Evolutionary conservation across 2,113 vertebrate genomes (phyloP).

Genomic region (Thalassarche chlororhynchos): DNA sequence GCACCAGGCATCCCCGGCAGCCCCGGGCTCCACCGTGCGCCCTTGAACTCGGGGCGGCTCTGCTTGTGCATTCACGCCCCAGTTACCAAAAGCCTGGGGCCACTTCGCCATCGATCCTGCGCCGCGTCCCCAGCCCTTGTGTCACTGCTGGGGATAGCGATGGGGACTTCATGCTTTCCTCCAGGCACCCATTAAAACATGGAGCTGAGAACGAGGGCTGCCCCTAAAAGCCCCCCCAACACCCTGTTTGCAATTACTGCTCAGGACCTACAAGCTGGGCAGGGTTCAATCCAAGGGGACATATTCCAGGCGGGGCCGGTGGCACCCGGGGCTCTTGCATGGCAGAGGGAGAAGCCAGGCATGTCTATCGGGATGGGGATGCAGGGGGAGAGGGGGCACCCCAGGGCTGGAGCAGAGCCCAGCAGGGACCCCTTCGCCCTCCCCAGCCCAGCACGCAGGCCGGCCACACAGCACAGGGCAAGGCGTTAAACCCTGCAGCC

Average conservation of each 20-base stretch:
- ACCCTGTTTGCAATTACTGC: not conserved
- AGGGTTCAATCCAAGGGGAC: not conserved
- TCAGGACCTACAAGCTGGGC: not conserved
- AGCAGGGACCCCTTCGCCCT: not conserved
- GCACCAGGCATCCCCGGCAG: not conserved
- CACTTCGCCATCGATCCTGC: not conserved
- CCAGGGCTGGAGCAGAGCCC: not conserved
- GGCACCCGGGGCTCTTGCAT: accelerated
- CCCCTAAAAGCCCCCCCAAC: not conserved
- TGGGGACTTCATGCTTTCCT: not conserved
- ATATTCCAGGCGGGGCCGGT: not conserved
- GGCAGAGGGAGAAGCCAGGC: not conserved
- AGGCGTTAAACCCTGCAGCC: not conserved
- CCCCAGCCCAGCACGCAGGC: not conserved
- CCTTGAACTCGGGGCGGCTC: not conserved
- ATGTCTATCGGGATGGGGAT: not conserved
- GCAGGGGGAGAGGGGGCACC: not conserved
- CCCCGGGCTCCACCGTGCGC: not conserved
- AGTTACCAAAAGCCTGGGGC: not conserved
- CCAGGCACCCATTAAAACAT: not conserved
- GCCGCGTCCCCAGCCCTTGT: not conserved
- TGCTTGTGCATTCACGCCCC: not conserved
- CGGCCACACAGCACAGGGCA: not conserved
- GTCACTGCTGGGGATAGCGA: not conserved
- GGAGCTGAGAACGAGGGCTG: not conserved